Conservation (phyloP, 64 coral and sea anemone genomes). For the Catalaphyllia jardinei region DNA sequence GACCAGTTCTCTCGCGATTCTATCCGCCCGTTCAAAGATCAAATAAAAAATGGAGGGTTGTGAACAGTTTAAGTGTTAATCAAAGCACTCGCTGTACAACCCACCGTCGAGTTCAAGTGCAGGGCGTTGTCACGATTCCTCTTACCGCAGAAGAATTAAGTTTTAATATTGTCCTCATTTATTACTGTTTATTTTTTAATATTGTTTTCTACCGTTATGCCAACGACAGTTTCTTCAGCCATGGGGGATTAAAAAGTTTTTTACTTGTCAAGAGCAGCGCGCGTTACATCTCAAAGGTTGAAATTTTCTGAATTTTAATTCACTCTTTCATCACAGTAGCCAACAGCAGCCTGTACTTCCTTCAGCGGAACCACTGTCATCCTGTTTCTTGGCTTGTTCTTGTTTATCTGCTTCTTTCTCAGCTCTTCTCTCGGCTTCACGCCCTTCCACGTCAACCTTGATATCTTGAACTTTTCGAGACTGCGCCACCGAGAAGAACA, state of each 20-base stretch:
- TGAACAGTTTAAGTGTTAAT: too few species aligned
- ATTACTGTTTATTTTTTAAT: not conserved
- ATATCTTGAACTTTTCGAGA: slow-evolving; percentile 32
- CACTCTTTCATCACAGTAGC: not conserved
- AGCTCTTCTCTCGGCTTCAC: slow-evolving; percentile 25
- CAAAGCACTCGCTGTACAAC: too few species aligned
- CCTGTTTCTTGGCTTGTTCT: slow-evolving; percentile 16
- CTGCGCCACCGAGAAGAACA: slow-evolving; percentile 64
- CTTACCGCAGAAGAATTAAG: too few species aligned
- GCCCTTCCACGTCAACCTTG: slow-evolving; percentile 21
- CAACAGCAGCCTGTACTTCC: slow-evolving; percentile 34
- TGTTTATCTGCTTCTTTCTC: slow-evolving; percentile 29
- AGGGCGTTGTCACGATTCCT: too few species aligned
- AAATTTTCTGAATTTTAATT: not conserved
- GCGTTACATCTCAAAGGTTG: not conserved
- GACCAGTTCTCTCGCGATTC: too few species aligned
- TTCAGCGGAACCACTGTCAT: not conserved
- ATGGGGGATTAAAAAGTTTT: not conserved
- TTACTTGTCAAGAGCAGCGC: not conserved
- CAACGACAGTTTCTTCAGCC: not conserved
- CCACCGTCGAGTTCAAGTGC: too few species aligned
- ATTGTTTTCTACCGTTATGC: not conserved
- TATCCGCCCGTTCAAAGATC: too few species aligned
- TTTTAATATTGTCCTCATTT: not conserved
- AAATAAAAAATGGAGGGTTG: too few species aligned